phyloP scores from a whole-genome alignment of 2,888 invertebrate genomes.

The Punctoribates punctum region DNA sequence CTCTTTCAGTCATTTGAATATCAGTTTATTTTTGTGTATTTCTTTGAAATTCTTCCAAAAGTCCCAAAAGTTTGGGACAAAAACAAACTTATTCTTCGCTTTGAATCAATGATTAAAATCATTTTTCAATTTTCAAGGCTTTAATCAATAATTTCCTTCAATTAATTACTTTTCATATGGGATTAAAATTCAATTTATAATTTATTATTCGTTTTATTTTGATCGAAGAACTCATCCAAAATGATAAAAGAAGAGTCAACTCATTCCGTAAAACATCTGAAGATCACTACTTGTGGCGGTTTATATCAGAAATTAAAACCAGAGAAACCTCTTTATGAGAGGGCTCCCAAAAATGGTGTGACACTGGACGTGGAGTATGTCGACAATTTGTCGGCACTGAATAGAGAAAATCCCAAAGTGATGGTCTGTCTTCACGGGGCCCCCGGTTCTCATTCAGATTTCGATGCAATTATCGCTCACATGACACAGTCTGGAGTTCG shows the following conservation, averaged over 20 bases:
- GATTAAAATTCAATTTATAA: too few relatives aligned
- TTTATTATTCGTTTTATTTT: too few relatives aligned
- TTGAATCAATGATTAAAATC: too few relatives aligned
- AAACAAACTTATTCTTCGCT: too few relatives aligned
- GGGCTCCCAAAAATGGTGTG: constrained; percentile 42
- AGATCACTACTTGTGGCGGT: constrained; percentile 44
- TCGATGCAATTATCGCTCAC: constrained; percentile 38
- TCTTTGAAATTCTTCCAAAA: too few relatives aligned
- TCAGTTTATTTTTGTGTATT: too few relatives aligned
- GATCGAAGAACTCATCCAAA: background rate
- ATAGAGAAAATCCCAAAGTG: background rate
- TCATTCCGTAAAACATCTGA: constrained; percentile 36
- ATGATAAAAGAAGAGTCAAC: background rate
- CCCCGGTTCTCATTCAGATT: constrained; percentile 47
- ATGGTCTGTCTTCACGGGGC: constrained; percentile 47
- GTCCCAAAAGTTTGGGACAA: too few relatives aligned
- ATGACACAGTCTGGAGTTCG: constrained; percentile 42
- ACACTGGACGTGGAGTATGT: constrained; percentile 44
- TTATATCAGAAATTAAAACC: constrained; percentile 44
- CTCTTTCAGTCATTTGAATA: too few relatives aligned
- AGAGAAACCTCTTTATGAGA: constrained; percentile 41
- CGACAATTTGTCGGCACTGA: constrained; percentile 41
- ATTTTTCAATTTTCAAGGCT: too few relatives aligned
- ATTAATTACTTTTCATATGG: too few relatives aligned
- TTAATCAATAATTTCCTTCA: too few relatives aligned